A percentile compares a stretch with the other conserved stretches of the same genome.
phyloP scores from a whole-genome alignment of 2,888 invertebrate species.

The Cataglyphis rosenhaueri region DNA sequence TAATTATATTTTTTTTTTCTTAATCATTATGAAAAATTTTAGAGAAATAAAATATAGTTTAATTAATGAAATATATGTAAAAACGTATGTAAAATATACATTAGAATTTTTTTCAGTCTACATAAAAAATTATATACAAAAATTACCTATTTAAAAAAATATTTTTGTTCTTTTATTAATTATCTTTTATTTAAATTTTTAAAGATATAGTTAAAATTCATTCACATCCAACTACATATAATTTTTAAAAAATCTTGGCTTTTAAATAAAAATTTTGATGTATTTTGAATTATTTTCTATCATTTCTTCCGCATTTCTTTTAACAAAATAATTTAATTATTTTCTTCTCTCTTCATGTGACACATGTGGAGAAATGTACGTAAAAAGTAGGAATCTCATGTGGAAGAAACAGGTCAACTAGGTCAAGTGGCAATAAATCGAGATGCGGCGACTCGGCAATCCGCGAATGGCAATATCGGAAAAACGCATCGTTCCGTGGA shows the following conservation, averaged over 20 bases:
- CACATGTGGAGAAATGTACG: not conserved
- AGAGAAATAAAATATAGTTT: not conserved
- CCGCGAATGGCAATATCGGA: constrained; percentile 40
- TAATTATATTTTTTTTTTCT: not conserved
- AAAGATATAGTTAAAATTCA: not conserved
- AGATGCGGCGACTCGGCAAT: constrained; percentile 14
- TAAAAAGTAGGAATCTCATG: constrained; percentile 22
- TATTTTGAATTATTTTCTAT: not conserved
- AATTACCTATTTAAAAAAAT: not conserved
- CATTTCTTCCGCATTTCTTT: not conserved
- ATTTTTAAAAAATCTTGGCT: not conserved
- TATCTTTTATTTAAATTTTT: not conserved
- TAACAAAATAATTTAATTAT: not conserved
- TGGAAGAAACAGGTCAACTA: constrained; percentile 29
- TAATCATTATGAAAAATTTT: not conserved
- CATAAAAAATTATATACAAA: not conserved
- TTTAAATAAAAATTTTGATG: not conserved
- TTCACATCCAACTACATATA: not conserved
- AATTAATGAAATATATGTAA: not conserved
- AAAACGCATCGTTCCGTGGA: constrained; percentile 1
- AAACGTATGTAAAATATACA: not conserved
- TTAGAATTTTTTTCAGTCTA: not conserved
- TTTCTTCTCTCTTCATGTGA: constrained; percentile 5
- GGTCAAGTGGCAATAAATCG: constrained; percentile 43
- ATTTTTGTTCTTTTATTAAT: not conserved